A percentile compares a stretch with the other conserved stretches of the same genome.
Evolutionary conservation across 1,140 invertebrate genomes (phyloP).

Genomic region (Penaeus chinensis): DNA sequence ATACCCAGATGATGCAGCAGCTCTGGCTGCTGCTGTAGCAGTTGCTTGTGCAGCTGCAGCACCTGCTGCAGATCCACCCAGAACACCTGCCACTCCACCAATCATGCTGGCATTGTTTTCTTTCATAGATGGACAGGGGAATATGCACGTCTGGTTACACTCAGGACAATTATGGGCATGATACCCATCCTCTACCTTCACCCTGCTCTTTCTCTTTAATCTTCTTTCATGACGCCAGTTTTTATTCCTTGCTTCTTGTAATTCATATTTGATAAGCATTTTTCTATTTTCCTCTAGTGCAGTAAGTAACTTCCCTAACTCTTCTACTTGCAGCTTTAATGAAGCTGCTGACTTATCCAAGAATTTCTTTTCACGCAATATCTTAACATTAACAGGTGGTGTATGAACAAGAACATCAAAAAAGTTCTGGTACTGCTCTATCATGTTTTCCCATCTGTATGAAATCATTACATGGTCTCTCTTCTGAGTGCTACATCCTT

Average conservation of each 20-base stretch:
- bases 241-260: constrained; percentile 45
- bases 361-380: constrained; percentile 45
- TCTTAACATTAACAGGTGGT: constrained; percentile 32
- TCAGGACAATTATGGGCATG: constrained; percentile 50
- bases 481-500: neutral
- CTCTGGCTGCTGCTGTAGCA: constrained; percentile 10
- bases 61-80: constrained; percentile 43
- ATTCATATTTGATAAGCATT: constrained; percentile 43
- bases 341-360: constrained; percentile 32
- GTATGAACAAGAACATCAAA: constrained; percentile 27
- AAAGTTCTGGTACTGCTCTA: constrained; percentile 32
- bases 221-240: constrained; percentile 27
- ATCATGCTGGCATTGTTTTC: constrained; percentile 29
- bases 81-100: constrained; percentile 40
- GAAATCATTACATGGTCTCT: constrained; percentile 14
- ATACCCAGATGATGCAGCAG: constrained; percentile 33
- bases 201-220: neutral
- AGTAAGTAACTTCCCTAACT: constrained; percentile 28
- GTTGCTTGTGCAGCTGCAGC: constrained; percentile 35
- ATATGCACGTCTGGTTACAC: constrained; percentile 46
- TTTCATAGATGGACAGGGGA: constrained; percentile 37
- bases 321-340: constrained; percentile 33
- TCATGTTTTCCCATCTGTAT: constrained; percentile 47
- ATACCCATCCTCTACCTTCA: constrained; percentile 39
- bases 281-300: constrained; percentile 42